Conservation (phyloP, 2,888 invertebrate genomes). For the Endomychus coccineus region DNA sequence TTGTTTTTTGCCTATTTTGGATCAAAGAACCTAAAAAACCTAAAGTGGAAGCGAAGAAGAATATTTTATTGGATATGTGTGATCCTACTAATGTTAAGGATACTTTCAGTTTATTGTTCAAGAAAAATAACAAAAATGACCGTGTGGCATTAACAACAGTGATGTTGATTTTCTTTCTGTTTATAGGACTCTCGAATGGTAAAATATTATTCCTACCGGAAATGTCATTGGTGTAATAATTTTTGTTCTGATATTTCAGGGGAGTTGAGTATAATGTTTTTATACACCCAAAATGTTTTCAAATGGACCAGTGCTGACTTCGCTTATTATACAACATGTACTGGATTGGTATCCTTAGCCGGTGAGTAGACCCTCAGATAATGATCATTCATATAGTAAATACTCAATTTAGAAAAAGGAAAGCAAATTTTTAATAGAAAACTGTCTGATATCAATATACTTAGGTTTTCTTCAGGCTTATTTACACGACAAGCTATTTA, state of each 20-base stretch:
- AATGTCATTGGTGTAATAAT: slow-evolving; percentile 4
- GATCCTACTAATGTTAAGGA: slow-evolving; percentile 36
- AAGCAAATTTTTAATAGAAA: too few species aligned
- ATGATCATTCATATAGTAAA: not conserved
- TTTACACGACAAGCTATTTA: too few species aligned
- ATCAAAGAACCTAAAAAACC: slow-evolving; percentile 33
- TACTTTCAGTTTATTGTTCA: slow-evolving; percentile 34
- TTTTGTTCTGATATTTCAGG: slow-evolving; percentile 45
- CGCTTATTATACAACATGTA: slow-evolving; percentile 51
- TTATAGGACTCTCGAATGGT: slow-evolving; percentile 30
- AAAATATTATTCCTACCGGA: slow-evolving; percentile 11
- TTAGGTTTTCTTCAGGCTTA: too few species aligned
- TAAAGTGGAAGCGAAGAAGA: slow-evolving; percentile 20
- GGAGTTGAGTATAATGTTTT: slow-evolving; percentile 52
- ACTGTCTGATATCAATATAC: too few species aligned
- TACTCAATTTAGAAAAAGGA: too few species aligned
- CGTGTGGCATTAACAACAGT: slow-evolving; percentile 29
- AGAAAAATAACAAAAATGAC: slow-evolving; percentile 31
- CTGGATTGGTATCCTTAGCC: slow-evolving; percentile 49
- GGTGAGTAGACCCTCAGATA: slow-evolving; percentile 43
- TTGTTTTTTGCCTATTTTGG: slow-evolving; percentile 35
- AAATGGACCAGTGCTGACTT: slow-evolving; percentile 54
- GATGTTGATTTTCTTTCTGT: slow-evolving; percentile 30
- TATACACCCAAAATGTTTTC: slow-evolving; percentile 52
- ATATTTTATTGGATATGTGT: slow-evolving; percentile 34